These are phyloP conservation scores for Brachypteracias leptosomus DNA, from an alignment of 2,113 vertebrate genomes.

Conservation along the genomic window DNA sequence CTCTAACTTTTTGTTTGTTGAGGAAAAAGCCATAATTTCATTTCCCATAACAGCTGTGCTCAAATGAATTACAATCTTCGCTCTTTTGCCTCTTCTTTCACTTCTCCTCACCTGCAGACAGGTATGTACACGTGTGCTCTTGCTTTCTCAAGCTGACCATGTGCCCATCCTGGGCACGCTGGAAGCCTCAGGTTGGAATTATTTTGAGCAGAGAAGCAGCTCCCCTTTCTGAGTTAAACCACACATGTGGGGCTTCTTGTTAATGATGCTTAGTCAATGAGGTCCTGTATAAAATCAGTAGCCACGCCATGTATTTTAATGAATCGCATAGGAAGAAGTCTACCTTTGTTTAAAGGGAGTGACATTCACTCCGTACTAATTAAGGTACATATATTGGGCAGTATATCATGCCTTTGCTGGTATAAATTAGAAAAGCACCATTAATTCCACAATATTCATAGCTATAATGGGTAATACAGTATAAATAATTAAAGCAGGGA, in stretches of 20 bases:
- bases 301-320: background rate
- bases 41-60: background rate
- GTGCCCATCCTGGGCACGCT: background rate
- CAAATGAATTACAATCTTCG: background rate
- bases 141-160: background rate
- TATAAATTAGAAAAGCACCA: constrained; percentile 21
- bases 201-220: background rate
- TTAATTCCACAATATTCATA: constrained; percentile 8
- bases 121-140: fast-evolving
- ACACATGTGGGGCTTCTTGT: fast-evolving
- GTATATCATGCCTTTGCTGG: background rate
- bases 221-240: background rate
- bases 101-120: background rate
- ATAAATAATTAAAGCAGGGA: background rate
- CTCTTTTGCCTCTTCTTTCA: background rate
- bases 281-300: background rate
- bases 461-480: background rate
- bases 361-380: background rate
- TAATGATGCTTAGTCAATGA: background rate
- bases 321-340: background rate
- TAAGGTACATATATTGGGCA: background rate
- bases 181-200: background rate
- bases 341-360: background rate
- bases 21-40: background rate
- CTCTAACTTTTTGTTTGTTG: background rate